Evolutionary conservation across 2,888 invertebrate species (phyloP), one percentile per base, ranked within the genome.

Genomic region (Drosophila pseudotalamancana): DNA sequence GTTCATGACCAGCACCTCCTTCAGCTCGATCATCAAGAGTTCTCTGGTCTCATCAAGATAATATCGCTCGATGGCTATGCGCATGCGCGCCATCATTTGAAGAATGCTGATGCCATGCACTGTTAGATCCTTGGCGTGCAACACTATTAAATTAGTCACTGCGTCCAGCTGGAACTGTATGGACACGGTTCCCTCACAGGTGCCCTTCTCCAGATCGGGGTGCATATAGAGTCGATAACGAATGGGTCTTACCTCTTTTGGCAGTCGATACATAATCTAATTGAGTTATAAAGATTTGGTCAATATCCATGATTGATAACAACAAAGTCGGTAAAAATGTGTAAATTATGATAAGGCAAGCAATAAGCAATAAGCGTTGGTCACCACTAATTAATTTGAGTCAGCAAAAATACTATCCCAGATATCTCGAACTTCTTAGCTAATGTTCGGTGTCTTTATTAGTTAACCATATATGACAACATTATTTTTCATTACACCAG

Each of bases 1-100:
- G n/a, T 88, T 90, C 37, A 63, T 31, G 12, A 65, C 56, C 25
- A 93, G 77, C 31, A 88, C 64, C 25, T 91, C 77, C 31, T 84
- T 66, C 42, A 93, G 77, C 32, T 90, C 80, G 14, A 94, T 89
- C 1, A 89, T 73, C 2, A 93, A 69, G 43, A 93, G 80, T 69
- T 93, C 91, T 48, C 92, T 91, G 21, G 80, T 83, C 11, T 89
- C 90, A n/a, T 86, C 74, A 23, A 76, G 34, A 40, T 78, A 82
- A 35, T 70, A 77, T 4, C 56, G 56, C 0, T 87, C 82, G 0
- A 90, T 61, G 19, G 81, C 73, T n/a, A 90, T 87, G 4, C 90
- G 88, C 78, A 90, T 88, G 53, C 82, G 88, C 2, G 77, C 84
- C 88, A 87, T 89, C 68, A 90, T 89, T 50, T 87, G 82, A 4